Percentiles rank a stretch among this genome's conserved stretches.
Evolutionary conservation across 2,888 invertebrate species (phyloP).

Genomic region (Aethes cnicana): DNA sequence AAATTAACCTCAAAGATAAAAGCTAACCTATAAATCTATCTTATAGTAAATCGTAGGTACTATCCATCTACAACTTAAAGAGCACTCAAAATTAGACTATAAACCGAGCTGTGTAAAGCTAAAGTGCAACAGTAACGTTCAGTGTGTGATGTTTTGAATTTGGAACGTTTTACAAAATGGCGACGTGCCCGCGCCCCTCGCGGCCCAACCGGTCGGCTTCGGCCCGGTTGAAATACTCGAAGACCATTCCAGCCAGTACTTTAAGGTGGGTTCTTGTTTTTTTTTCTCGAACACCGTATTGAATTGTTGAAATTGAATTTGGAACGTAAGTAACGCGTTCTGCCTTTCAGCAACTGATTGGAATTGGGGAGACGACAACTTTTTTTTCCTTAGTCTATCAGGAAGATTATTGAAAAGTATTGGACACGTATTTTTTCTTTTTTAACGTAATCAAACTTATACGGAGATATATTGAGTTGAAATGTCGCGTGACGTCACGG

Average conservation of each 20-base stretch:
- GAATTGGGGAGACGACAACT: too few relatives aligned
- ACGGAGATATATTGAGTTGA: too few relatives aligned
- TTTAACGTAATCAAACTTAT: too few relatives aligned
- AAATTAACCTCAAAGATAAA: neutral
- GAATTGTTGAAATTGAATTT: too few relatives aligned
- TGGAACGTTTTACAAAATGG: slow-evolving; percentile 44
- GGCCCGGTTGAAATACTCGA: slow-evolving; percentile 69
- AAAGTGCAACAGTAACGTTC: neutral
- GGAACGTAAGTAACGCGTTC: too few relatives aligned
- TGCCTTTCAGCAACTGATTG: too few relatives aligned
- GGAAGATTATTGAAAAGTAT: too few relatives aligned
- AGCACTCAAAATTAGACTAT: slow-evolving; percentile 11
- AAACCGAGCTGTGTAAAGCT: slow-evolving; percentile 5
- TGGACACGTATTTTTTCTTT: too few relatives aligned
- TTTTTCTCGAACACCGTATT: too few relatives aligned
- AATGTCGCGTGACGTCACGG: too few relatives aligned
- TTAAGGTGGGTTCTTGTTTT: slow-evolving; percentile 68
- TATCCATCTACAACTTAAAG: slow-evolving; percentile 21
- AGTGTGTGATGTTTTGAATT: slow-evolving; percentile 32
- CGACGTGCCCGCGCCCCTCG: slow-evolving; percentile 69
- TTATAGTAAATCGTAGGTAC: slow-evolving; percentile 27
- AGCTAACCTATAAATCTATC: slow-evolving; percentile 18
- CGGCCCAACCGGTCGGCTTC: slow-evolving; percentile 64
- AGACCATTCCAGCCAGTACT: slow-evolving; percentile 68
- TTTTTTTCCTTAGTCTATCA: too few relatives aligned